phyloP scores from a whole-genome alignment of 2,797 vertebrate genomes.

The Caiman crocodilus region DNA sequence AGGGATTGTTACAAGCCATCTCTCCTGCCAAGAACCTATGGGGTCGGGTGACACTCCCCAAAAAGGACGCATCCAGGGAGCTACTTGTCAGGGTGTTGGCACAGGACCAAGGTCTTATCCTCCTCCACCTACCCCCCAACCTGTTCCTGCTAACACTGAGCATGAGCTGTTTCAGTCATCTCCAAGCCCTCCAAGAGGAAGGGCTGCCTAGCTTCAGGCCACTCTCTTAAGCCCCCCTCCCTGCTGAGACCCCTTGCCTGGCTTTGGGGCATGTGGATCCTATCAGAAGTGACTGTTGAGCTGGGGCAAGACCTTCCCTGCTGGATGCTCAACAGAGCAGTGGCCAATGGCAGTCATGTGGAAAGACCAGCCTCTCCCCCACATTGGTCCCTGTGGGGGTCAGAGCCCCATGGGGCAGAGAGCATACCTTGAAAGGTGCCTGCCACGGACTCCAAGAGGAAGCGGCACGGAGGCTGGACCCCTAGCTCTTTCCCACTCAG shows the following conservation, averaged over 20 bases:
- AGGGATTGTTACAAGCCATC: background rate
- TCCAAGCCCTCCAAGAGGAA: background rate
- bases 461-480: no score
- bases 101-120: no score
- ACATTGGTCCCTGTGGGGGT: no score
- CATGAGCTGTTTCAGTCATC: background rate
- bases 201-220: background rate
- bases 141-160: background rate
- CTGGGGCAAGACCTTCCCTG: background rate
- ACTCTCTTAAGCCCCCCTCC: background rate
- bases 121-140: accelerated
- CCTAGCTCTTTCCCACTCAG: no score
- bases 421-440: no score
- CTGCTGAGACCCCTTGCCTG: background rate
- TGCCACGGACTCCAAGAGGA: no score
- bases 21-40: background rate
- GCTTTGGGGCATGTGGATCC: background rate
- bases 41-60: background rate
- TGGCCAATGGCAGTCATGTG: no score
- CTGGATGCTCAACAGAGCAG: background rate
- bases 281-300: background rate
- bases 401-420: background rate
- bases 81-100: no score
- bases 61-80: no score
- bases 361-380: no score